Evolutionary conservation across 2,888 invertebrate genomes (phyloP).

Genomic region (Tachina fera): DNA sequence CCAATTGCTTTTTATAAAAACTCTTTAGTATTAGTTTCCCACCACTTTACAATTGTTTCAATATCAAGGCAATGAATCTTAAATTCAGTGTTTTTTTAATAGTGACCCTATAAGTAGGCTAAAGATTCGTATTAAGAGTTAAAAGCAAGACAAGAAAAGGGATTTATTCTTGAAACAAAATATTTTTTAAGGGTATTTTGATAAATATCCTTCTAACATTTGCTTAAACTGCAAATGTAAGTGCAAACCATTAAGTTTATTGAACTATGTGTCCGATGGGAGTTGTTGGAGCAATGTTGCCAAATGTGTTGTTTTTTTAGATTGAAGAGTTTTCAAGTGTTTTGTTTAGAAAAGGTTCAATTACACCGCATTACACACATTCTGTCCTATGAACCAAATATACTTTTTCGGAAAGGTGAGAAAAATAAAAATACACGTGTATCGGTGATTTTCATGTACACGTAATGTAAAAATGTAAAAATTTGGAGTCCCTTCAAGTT

Average conservation of each 20-base stretch:
- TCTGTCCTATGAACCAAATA: too few species aligned
- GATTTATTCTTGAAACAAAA: background rate
- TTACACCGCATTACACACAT: too few species aligned
- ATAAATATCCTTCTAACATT: slow-evolving; percentile 5
- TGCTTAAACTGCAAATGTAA: background rate
- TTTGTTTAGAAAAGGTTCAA: too few species aligned
- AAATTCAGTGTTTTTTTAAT: slow-evolving; percentile 2
- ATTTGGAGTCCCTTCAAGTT: too few species aligned
- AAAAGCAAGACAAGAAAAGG: background rate
- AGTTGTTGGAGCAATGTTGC: too few species aligned
- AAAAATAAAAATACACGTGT: too few species aligned
- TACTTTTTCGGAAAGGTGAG: too few species aligned
- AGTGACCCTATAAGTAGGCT: slow-evolving; percentile 34
- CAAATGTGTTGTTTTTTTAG: too few species aligned
- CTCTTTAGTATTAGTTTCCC: background rate
- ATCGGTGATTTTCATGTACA: too few species aligned
- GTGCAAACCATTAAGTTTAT: slow-evolving; percentile 26
- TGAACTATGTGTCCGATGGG: background rate
- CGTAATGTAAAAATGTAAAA: too few species aligned
- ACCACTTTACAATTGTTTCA: slow-evolving; percentile 32
- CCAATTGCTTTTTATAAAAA: background rate
- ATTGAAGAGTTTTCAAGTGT: too few species aligned
- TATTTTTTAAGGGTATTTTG: background rate
- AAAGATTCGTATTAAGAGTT: background rate
- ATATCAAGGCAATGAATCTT: slow-evolving; percentile 44